Evolutionary conservation across 2,113 vertebrate genomes (phyloP).

Genomic region (Scortum barcoo): DNA sequence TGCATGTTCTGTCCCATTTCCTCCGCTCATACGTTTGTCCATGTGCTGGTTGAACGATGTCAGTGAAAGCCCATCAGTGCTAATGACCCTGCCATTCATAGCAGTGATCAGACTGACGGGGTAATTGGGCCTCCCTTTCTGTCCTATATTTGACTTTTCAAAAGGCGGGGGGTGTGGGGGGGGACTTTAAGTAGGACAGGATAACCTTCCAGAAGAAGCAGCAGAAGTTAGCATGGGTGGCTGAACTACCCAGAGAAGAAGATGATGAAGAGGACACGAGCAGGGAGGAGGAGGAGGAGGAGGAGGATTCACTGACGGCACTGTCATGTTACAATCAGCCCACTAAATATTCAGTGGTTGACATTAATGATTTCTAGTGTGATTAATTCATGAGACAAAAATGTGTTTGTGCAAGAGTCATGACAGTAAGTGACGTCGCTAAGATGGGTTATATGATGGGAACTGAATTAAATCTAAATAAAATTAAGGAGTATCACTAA

Average conservation of each 20-base stretch:
- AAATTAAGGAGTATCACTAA: too few species aligned
- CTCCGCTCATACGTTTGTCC: conserved; percentile 39
- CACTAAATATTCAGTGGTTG: conserved; percentile 32
- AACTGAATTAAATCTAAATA: too few species aligned
- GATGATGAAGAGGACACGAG: conserved; percentile 26
- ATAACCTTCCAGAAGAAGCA: conserved; percentile 74
- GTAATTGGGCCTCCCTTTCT: conserved; percentile 76
- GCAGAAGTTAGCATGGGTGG: conserved; percentile 71
- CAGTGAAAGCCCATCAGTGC: conserved; percentile 42
- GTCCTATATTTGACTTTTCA: conserved; percentile 81
- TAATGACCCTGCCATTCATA: conserved; percentile 66
- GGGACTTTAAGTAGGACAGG: conserved; percentile 80
- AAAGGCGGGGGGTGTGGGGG: conserved; percentile 62
- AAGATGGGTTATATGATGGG: too few species aligned
- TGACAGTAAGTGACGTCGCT: neutral
- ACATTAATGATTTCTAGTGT: conserved; percentile 21
- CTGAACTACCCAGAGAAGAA: conserved; percentile 66
- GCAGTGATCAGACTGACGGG: conserved; percentile 65
- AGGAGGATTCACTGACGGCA: conserved; percentile 42
- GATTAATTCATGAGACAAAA: conserved; percentile 29
- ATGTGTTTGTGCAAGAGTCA: conserved; percentile 20
- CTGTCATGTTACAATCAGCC: conserved; percentile 52
- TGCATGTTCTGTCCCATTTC: conserved; percentile 55
- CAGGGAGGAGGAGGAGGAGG: conserved; percentile 15
- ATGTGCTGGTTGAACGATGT: conserved; percentile 36